Percentiles rank a stretch among this genome's conserved stretches.
Conservation (phyloP, 2,113 vertebrate species). For the Collichthys lucidus region DNA sequence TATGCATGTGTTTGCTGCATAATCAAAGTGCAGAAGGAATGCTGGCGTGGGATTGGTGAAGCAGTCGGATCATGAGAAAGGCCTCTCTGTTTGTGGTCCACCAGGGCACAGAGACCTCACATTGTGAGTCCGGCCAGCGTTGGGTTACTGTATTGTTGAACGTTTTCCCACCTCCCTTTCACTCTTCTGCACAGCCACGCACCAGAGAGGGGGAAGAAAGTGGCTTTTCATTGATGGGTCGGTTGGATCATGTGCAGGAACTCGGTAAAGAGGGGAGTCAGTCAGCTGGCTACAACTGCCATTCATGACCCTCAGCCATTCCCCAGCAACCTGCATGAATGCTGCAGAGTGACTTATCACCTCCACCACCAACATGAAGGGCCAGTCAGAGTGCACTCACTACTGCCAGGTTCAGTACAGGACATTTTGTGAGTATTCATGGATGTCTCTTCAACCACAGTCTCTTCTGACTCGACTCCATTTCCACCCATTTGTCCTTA, state of each 20-base stretch:
- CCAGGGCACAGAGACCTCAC: slow-evolving; percentile 76
- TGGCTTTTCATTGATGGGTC: slow-evolving; percentile 80
- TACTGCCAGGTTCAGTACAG: slow-evolving; percentile 19
- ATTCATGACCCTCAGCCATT: slow-evolving; percentile 62
- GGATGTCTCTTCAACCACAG: no score
- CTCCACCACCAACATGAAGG: slow-evolving; percentile 14
- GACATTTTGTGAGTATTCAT: no score
- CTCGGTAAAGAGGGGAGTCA: slow-evolving; percentile 60
- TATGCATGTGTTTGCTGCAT: slow-evolving; percentile 69
- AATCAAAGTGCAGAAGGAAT: slow-evolving; percentile 72
- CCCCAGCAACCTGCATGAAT: slow-evolving; percentile 62
- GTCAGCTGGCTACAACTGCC: slow-evolving; percentile 69
- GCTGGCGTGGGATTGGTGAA: slow-evolving; percentile 71
- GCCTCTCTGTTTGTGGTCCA: slow-evolving; percentile 79
- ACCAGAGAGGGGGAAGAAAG: slow-evolving; percentile 80
- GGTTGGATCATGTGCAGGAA: slow-evolving; percentile 72
- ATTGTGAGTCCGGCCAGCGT: slow-evolving; percentile 75
- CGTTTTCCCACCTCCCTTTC: slow-evolving; percentile 65
- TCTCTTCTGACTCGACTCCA: no score
- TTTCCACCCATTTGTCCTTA: no score
- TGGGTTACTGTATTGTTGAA: slow-evolving; percentile 77
- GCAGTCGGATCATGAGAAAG: slow-evolving; percentile 75
- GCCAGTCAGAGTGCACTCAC: slow-evolving; percentile 25
- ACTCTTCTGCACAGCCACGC: slow-evolving; percentile 62
- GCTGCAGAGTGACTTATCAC: slow-evolving; percentile 55